Evolutionary conservation across 2,797 vertebrate species (phyloP).

Genomic region (Sebastes nivosus): DNA sequence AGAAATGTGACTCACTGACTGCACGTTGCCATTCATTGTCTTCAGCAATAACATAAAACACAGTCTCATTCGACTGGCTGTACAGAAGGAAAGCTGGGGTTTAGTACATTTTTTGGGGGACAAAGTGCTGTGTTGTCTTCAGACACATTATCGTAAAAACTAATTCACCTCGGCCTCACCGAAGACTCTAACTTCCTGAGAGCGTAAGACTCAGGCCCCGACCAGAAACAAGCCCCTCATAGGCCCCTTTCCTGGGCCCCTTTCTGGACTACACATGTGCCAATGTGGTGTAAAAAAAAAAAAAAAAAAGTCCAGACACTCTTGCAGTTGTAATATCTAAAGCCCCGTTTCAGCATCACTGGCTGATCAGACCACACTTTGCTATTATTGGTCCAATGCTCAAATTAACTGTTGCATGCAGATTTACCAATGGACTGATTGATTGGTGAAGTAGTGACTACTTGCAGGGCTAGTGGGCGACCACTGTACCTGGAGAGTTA

Average conservation of each 20-base stretch:
- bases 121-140: slow-evolving; percentile 73
- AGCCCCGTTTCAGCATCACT: background rate
- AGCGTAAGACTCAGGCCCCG: slow-evolving; percentile 49
- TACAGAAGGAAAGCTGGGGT: slow-evolving; percentile 30
- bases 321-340: background rate
- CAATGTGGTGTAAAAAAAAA: background rate
- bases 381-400: background rate
- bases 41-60: slow-evolving; percentile 66
- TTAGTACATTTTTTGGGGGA: slow-evolving; percentile 45
- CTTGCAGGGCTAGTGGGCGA: background rate
- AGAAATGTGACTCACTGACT: slow-evolving; percentile 26
- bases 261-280: background rate
- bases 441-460: background rate
- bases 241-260: background rate
- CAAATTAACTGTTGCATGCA: background rate
- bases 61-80: slow-evolving; percentile 43
- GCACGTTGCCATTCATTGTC: slow-evolving; percentile 73
- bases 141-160: slow-evolving; percentile 41
- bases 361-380: background rate
- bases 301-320: slow-evolving; percentile 18
- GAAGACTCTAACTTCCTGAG: slow-evolving; percentile 69
- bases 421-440: background rate
- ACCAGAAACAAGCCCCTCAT: slow-evolving; percentile 31
- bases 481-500: background rate
- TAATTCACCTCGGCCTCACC: slow-evolving; percentile 8